Percentiles rank a stretch among this genome's conserved stretches.
Conservation (phyloP, 2,113 vertebrate genomes). For the Proteles cristata region DNA sequence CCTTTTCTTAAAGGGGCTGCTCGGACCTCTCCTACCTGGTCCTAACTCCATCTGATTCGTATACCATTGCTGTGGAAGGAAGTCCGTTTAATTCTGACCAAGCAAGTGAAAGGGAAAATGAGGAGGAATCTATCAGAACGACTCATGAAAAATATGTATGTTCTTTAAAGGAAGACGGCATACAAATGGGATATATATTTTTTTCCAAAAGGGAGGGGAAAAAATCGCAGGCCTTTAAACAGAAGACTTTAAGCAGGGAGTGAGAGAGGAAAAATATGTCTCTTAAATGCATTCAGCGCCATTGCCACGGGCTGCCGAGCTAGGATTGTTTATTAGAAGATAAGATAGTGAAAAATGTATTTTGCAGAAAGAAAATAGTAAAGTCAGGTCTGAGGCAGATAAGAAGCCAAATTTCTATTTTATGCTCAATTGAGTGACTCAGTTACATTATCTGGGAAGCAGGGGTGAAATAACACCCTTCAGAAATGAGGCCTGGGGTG, state of each 20-base stretch:
- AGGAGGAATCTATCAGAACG: slow-evolving; percentile 71
- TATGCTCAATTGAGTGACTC: slow-evolving; percentile 91
- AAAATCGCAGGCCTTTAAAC: slow-evolving; percentile 80
- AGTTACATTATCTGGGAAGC: slow-evolving; percentile 89
- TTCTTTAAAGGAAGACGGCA: slow-evolving; percentile 83
- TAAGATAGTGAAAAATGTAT: slow-evolving; percentile 93
- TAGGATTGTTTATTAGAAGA: slow-evolving; percentile 91
- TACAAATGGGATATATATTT: slow-evolving; percentile 84
- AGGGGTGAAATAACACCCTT: slow-evolving; percentile 88
- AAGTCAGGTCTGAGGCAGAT: slow-evolving; percentile 89
- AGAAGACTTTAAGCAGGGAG: slow-evolving; percentile 78
- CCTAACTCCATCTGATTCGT: background rate
- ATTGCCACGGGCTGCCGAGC: slow-evolving; percentile 86
- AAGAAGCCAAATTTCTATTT: slow-evolving; percentile 92
- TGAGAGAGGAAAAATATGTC: slow-evolving; percentile 73
- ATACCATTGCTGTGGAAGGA: background rate
- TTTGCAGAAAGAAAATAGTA: slow-evolving; percentile 91
- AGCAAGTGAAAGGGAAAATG: slow-evolving; percentile 62
- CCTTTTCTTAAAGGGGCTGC: slow-evolving; percentile 66
- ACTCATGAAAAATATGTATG: slow-evolving; percentile 83
- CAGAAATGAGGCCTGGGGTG: slow-evolving; percentile 77
- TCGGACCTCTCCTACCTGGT: background rate
- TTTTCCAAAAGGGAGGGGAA: background rate
- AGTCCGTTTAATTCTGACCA: slow-evolving; percentile 65
- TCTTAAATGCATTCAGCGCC: slow-evolving; percentile 87